These are phyloP conservation scores for Drepana falcataria DNA, from an alignment of 2,888 invertebrate genomes.

Conservation along the genomic window DNA sequence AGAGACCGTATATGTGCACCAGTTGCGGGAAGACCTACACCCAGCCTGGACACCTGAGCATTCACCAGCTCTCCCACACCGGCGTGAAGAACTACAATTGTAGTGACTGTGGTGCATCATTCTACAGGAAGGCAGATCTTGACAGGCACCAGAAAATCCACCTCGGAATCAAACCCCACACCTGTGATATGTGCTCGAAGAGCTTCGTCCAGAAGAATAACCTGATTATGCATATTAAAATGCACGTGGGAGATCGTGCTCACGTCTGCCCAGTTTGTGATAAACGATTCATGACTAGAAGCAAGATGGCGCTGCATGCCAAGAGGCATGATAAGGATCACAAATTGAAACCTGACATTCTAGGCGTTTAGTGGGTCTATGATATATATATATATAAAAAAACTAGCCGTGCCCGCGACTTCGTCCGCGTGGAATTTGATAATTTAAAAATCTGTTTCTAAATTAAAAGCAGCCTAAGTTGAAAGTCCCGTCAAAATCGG, in stretches of 20 bases:
- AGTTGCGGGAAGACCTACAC: conserved; percentile 66
- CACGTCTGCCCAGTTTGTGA: conserved; percentile 47
- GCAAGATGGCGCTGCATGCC: conserved; percentile 48
- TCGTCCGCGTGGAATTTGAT: too few species aligned
- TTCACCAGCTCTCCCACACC: conserved; percentile 53
- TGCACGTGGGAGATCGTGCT: conserved; percentile 52
- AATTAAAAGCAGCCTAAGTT: too few species aligned
- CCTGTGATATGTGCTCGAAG: conserved; percentile 59
- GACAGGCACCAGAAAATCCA: conserved; percentile 63
- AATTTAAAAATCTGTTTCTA: too few species aligned
- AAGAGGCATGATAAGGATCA: conserved; percentile 53
- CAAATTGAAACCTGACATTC: conserved; percentile 29
- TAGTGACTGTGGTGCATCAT: conserved; percentile 46
- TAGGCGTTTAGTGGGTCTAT: not conserved
- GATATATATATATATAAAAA: too few species aligned
- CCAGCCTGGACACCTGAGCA: conserved; percentile 57
- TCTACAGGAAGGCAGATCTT: conserved; percentile 61
- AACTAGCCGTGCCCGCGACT: too few species aligned
- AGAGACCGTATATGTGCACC: conserved; percentile 64
- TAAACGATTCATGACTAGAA: conserved; percentile 54
- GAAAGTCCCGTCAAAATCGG: too few species aligned
- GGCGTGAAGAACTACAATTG: conserved; percentile 61
- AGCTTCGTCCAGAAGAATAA: conserved; percentile 64
- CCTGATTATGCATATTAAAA: conserved; percentile 59
- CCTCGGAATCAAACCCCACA: conserved; percentile 52